phyloP scores from a whole-genome alignment of 2,113 vertebrate species.

The Cephalopholis sonnerati region DNA sequence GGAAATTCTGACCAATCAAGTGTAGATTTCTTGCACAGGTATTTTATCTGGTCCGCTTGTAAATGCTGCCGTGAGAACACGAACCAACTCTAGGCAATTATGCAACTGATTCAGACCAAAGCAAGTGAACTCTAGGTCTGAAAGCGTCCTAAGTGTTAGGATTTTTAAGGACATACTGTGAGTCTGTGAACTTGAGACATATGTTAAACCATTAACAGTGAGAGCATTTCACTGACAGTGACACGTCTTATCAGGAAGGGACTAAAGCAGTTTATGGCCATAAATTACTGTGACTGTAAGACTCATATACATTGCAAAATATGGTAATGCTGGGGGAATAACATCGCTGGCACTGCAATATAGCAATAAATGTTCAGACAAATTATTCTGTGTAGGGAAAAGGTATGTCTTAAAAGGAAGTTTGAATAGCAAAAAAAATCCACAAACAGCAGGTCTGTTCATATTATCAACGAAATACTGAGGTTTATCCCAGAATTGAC shows the following conservation, averaged over 20 bases:
- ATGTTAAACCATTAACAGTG: background rate
- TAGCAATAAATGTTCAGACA: background rate
- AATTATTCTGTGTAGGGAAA: background rate
- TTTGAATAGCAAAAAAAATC: too few species aligned
- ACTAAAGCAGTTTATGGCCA: constrained; percentile 25
- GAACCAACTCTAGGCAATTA: too few species aligned
- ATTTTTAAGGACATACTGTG: background rate
- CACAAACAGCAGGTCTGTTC: background rate
- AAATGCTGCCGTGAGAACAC: too few species aligned
- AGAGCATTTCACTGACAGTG: background rate
- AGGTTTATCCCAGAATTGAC: background rate
- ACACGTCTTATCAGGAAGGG: constrained; percentile 10
- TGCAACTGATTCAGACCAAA: too few species aligned
- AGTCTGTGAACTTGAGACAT: background rate
- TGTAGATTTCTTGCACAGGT: too few species aligned
- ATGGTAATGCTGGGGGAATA: background rate
- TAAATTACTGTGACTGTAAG: background rate
- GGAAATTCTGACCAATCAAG: too few species aligned
- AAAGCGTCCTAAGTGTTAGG: too few species aligned
- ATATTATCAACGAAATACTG: background rate
- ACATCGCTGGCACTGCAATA: background rate
- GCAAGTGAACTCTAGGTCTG: too few species aligned
- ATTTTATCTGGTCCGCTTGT: too few species aligned
- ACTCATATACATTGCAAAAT: constrained; percentile 14
- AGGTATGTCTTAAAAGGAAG: too few species aligned